Percentiles rank a stretch among this genome's conserved stretches.
Evolutionary conservation across 2,888 invertebrate species (phyloP).

Genomic region (Drosophila limbata): DNA sequence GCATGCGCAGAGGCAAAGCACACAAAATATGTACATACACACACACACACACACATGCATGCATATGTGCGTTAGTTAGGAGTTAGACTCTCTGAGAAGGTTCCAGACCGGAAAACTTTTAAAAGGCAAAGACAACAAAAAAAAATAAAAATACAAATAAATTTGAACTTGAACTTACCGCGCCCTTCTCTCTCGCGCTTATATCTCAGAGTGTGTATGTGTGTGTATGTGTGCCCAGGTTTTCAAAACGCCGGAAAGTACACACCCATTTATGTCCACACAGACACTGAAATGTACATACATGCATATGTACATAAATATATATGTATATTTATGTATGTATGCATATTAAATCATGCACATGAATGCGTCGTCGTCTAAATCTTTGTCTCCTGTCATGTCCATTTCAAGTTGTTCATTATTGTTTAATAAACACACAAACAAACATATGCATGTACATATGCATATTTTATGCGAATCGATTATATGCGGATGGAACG

Average conservation of each 20-base stretch:
- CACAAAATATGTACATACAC: too few species aligned
- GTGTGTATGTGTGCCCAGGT: conserved; percentile 37
- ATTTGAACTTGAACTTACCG: conserved; percentile 78
- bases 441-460: not conserved
- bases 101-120: conserved; percentile 56
- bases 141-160: conserved; percentile 69
- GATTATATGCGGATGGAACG: conserved; percentile 33
- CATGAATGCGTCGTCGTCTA: conserved; percentile 28
- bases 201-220: conserved; percentile 10
- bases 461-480: conserved; percentile 30
- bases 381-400: conserved; percentile 38
- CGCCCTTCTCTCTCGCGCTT: conserved; percentile 39
- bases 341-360: conserved; percentile 36
- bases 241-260: conserved; percentile 49
- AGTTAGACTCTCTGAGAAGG: conserved; percentile 20
- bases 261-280: conserved; percentile 51
- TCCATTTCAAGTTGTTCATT: conserved; percentile 42
- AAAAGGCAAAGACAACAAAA: conserved; percentile 20
- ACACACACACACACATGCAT: conserved; percentile 8
- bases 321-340: not conserved
- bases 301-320: not conserved
- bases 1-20: conserved; percentile 57
- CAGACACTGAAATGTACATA: conserved; percentile 2
- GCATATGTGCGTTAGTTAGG: conserved; percentile 4
- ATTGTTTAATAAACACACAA: conserved; percentile 28